Conservation (phyloP, 2,113 vertebrate genomes). For the Callionymus lyra region DNA sequence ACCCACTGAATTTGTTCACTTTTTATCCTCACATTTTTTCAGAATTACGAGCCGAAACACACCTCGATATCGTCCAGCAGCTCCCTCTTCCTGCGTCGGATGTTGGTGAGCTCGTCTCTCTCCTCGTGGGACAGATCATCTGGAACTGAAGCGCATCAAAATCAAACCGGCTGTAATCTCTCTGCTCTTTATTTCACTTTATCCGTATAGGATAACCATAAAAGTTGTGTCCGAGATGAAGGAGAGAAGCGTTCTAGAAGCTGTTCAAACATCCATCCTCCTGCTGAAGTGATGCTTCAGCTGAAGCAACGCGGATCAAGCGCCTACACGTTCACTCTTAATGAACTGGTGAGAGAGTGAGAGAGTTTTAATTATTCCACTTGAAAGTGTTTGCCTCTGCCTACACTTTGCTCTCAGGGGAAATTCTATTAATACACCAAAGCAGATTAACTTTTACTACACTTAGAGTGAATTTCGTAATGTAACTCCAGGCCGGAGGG, state of each 20-base stretch:
- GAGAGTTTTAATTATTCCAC: conserved; percentile 48
- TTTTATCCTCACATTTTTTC: too few relatives aligned
- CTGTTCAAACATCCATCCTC: conserved; percentile 1
- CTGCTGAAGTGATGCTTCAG: conserved; percentile 4
- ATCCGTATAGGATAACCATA: too few relatives aligned
- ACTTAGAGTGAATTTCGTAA: conserved; percentile 38
- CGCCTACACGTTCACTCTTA: conserved; percentile 25
- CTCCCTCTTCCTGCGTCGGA: conserved; percentile 90
- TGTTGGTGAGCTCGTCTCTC: conserved; percentile 87
- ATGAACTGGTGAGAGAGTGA: conserved; percentile 37
- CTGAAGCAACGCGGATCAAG: conserved; percentile 19
- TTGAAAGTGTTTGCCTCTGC: conserved; percentile 36
- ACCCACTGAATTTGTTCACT: conserved; percentile 16
- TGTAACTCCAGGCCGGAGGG: conserved; percentile 20
- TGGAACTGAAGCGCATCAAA: conserved; percentile 70
- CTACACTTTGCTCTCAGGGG: conserved; percentile 16
- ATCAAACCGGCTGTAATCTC: not conserved
- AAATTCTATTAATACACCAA: conserved; percentile 53
- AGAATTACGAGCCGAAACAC: not conserved
- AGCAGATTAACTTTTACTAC: conserved; percentile 48
- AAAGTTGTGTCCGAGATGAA: not conserved
- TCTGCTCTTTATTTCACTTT: too few relatives aligned
- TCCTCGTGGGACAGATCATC: conserved; percentile 93
- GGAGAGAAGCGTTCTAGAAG: conserved; percentile 4
- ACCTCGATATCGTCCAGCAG: conserved; percentile 96